Conservation (phyloP, 2,113 vertebrate genomes). For the Caranx ignobilis region DNA sequence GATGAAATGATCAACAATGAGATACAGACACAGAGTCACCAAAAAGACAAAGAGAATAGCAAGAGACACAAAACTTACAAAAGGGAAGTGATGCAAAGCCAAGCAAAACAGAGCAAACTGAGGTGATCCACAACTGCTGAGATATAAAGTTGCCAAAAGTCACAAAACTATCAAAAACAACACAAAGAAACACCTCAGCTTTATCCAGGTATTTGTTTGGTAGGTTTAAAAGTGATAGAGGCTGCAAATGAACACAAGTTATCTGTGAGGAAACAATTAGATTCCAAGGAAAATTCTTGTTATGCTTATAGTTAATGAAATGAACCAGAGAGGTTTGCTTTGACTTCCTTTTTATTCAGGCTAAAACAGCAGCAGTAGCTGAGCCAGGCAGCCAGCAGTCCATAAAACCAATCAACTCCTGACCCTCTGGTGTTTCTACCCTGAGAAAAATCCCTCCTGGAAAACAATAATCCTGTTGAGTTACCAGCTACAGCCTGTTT, state of each 20-base stretch:
- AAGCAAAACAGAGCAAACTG: too few species aligned
- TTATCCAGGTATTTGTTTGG: background rate
- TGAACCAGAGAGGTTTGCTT: background rate
- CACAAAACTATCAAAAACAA: too few species aligned
- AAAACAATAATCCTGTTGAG: background rate
- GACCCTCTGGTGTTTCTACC: background rate
- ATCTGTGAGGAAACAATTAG: background rate
- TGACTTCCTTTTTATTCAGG: constrained; percentile 4
- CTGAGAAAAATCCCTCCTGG: background rate
- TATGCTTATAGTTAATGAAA: background rate
- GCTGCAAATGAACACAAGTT: background rate
- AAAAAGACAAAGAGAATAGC: background rate
- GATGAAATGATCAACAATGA: too few species aligned
- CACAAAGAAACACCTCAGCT: background rate
- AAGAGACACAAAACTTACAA: too few species aligned
- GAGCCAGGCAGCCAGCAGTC: background rate
- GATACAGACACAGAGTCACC: background rate
- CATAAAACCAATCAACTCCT: constrained; percentile 5
- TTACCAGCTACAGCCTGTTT: background rate
- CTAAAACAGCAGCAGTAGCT: background rate
- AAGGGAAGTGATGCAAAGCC: too few species aligned
- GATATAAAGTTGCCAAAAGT: background rate
- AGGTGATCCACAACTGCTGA: background rate
- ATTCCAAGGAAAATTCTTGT: background rate
- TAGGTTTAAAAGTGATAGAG: background rate